Conservation (phyloP, 2,888 invertebrate species). For the Pollenia labialis region DNA sequence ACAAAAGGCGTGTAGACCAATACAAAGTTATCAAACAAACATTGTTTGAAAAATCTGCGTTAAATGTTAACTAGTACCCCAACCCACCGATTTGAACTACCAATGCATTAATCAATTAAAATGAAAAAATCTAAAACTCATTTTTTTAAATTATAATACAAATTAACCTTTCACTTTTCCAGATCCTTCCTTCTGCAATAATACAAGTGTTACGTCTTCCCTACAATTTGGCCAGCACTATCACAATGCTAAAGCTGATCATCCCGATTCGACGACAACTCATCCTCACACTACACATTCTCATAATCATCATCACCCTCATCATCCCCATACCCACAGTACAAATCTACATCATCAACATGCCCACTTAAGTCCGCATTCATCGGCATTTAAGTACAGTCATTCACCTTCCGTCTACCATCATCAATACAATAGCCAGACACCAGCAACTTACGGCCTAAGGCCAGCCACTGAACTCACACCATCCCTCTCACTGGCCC, state of each 20-base stretch:
- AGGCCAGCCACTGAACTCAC: constrained; percentile 77
- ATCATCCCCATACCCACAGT: constrained; percentile 63
- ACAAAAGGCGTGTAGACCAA: too few relatives aligned
- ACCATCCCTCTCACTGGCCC: constrained; percentile 74
- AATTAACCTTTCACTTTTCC: constrained; percentile 48
- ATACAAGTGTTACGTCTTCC: constrained; percentile 75
- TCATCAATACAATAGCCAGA: constrained; percentile 75
- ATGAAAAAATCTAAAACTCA: too few relatives aligned
- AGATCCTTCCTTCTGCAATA: constrained; percentile 80
- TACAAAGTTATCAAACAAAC: too few relatives aligned
- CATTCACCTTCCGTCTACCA: constrained; percentile 76
- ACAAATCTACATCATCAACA: constrained; percentile 75
- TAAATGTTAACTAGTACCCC: too few relatives aligned
- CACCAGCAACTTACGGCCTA: constrained; percentile 74
- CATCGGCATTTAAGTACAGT: constrained; percentile 77
- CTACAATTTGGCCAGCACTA: constrained; percentile 77
- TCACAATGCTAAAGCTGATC: constrained; percentile 82
- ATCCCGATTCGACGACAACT: constrained; percentile 84
- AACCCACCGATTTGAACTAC: too few relatives aligned
- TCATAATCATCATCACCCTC: constrained; percentile 76
- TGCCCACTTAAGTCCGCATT: constrained; percentile 67
- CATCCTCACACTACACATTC: constrained; percentile 74
- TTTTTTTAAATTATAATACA: not conserved
- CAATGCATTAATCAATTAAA: too few relatives aligned
- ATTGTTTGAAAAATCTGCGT: too few relatives aligned